Conservation (phyloP, 2,797 vertebrate genomes). For the Otolemur crassicaudatus region DNA sequence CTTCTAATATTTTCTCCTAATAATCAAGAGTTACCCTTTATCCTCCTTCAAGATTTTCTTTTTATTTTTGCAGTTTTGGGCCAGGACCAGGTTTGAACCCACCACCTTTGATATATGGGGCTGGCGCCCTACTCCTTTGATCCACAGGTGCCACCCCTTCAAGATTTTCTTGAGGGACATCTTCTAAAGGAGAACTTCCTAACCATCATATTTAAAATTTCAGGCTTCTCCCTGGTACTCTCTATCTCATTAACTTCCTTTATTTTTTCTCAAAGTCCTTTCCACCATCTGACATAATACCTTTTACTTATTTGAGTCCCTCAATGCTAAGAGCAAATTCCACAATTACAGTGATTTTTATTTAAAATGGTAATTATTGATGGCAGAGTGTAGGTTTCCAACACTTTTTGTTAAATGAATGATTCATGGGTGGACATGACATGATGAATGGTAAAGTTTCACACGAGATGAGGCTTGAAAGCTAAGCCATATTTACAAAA, state of each 20-base stretch:
- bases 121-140: no score
- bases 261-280: neutral
- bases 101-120: no score
- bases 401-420: neutral
- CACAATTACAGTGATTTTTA: neutral
- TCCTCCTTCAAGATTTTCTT: neutral
- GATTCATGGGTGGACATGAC: neutral
- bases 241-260: neutral
- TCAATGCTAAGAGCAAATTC: neutral
- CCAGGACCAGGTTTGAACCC: no score
- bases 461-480: neutral
- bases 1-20: neutral
- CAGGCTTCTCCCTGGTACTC: neutral
- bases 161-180: neutral
- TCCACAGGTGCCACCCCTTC: neutral
- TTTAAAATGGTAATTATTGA: neutral
- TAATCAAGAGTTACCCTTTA: neutral
- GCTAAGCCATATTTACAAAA: neutral
- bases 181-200: neutral
- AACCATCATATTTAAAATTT: neutral
- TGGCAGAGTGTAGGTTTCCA: neutral
- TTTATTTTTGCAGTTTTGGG: no score
- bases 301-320: neutral
- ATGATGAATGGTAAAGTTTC: neutral
- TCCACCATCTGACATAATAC: neutral